These are phyloP conservation scores for Hystrix cristata DNA, from an alignment of 2,113 vertebrate species.

Conservation along the genomic window DNA sequence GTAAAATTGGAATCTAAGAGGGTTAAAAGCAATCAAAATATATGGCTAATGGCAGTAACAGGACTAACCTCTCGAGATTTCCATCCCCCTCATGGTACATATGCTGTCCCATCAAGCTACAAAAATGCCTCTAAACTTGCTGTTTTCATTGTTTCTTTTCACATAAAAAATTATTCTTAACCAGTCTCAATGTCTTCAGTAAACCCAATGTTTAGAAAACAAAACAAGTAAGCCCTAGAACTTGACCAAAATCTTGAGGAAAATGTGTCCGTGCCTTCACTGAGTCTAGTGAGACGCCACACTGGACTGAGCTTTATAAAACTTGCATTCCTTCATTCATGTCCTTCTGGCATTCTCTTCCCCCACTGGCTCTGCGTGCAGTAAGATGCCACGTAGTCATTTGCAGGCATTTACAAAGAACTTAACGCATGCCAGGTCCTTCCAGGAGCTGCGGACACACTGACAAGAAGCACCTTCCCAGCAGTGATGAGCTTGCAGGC, in stretches of 20 bases:
- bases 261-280: neutral
- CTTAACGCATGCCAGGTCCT: neutral
- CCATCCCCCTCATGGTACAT: neutral
- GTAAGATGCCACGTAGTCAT: neutral
- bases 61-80: neutral
- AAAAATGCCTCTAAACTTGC: neutral
- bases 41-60: neutral
- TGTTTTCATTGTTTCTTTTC: neutral
- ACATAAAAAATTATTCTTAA: conserved; percentile 6
- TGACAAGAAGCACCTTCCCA: neutral
- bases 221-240: neutral
- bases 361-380: neutral
- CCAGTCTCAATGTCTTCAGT: neutral
- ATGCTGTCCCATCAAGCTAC: neutral
- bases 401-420: neutral
- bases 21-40: neutral
- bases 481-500: neutral
- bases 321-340: neutral
- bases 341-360: neutral
- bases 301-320: neutral
- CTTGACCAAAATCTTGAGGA: neutral
- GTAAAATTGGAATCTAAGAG: neutral
- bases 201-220: neutral
- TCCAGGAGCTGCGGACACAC: neutral
- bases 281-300: neutral